A percentile compares a stretch with the other conserved stretches of the same genome.
Conservation (phyloP, 2,113 vertebrate genomes). For the Clarias macrocephalus region DNA sequence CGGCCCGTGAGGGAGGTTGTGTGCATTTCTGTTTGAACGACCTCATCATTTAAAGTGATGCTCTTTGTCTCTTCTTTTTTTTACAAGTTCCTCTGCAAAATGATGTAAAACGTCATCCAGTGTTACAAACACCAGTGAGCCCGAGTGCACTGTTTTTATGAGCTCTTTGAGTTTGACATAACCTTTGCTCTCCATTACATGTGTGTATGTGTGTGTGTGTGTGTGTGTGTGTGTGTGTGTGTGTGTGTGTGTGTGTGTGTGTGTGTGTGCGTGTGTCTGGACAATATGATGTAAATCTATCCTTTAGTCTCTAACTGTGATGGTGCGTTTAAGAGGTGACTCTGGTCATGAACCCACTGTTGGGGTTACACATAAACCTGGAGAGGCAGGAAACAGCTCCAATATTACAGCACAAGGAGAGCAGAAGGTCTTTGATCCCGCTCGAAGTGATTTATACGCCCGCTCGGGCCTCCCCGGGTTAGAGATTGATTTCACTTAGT, state of each 20-base stretch:
- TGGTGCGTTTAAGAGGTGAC: not conserved
- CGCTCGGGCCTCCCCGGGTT: not conserved
- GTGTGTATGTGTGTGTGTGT: not conserved
- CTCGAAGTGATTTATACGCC: constrained; percentile 12
- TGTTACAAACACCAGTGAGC: not conserved
- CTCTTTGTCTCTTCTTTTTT: constrained; percentile 9
- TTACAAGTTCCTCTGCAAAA: constrained; percentile 18
- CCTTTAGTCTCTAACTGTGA: not conserved
- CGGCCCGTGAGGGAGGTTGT: not conserved
- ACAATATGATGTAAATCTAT: constrained; percentile 7
- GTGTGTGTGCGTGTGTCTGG: constrained; percentile 38
- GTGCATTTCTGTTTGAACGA: not conserved
- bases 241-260: constrained; percentile 24
- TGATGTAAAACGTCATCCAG: not conserved
- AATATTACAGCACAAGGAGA: constrained; percentile 65
- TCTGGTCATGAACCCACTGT: not conserved
- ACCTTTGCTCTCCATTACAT: not conserved
- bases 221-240: constrained; percentile 37
- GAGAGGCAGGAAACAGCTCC: constrained; percentile 74
- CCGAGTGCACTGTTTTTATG: constrained; percentile 6
- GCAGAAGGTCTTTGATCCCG: constrained; percentile 50
- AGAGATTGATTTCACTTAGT: not conserved
- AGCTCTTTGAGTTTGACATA: not conserved
- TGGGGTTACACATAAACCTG: constrained; percentile 62
- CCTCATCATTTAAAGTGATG: constrained; percentile 17